These are phyloP conservation scores for Drosophila helvetica DNA, from an alignment of 2,888 invertebrate species.

Conservation along the genomic window DNA sequence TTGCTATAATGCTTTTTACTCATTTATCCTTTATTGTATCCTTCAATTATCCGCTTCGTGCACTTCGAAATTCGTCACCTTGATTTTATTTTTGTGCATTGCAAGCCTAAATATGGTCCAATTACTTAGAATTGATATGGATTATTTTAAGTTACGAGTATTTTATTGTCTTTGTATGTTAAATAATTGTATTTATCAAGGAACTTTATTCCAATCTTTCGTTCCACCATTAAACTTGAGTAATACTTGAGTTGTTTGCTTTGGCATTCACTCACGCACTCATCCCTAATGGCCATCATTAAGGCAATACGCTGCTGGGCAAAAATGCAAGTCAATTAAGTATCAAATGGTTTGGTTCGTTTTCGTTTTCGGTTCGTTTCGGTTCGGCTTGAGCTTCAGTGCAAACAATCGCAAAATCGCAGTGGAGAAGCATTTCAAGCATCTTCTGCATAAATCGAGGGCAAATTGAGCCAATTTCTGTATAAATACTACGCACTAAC, in stretches of 20 bases:
- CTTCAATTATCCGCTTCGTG: too few species aligned
- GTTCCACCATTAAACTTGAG: background rate
- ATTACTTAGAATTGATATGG: background rate
- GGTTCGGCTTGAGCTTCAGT: constrained; percentile 49
- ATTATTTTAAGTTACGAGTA: background rate
- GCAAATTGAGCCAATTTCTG: constrained; percentile 79
- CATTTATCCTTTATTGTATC: too few species aligned
- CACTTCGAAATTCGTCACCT: background rate
- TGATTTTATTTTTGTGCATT: background rate
- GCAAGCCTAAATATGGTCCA: background rate
- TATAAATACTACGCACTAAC: constrained; percentile 74
- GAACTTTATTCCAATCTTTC: background rate
- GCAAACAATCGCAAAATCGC: constrained; percentile 76
- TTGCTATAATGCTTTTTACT: too few species aligned
- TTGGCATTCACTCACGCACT: constrained; percentile 30
- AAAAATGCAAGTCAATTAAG: constrained; percentile 80
- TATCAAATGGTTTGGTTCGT: constrained; percentile 69
- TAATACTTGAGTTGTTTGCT: constrained; percentile 15
- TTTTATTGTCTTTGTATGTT: background rate
- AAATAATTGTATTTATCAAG: background rate
- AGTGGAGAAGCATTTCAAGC: constrained; percentile 63
- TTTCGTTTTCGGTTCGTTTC: background rate
- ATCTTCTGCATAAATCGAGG: constrained; percentile 75
- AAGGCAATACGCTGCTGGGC: constrained; percentile 48
- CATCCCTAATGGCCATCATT: constrained; percentile 51